Evolutionary conservation across 2,797 vertebrate genomes (phyloP), one percentile per base, ranked within the genome.

Genomic region (Fringilla coelebs): DNA sequence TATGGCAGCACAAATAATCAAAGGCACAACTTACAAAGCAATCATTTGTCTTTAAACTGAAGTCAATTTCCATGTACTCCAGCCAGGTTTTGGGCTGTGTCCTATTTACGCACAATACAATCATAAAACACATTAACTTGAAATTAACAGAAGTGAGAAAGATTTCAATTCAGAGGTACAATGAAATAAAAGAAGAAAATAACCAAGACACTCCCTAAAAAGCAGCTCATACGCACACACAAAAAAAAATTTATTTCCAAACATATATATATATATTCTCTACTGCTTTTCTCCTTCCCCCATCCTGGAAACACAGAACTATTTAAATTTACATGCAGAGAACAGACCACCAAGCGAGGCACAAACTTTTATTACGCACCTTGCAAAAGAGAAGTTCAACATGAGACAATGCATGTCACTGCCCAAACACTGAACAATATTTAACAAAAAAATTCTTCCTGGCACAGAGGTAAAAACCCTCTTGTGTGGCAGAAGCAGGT

Each of bases 41-140:
- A 36, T 40, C 1, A 57, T 61, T 63, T 84, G 29, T 48, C 70
- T 77, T 78, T 36, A 80, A 84, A 75, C 58, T 29, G 25, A 57
- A 90, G 45, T 38, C 61, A n/a, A 74, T 90, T 80, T 88, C 81
- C 70, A 88, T 11, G 26, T 12, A 61, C 20, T 78, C 17, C 70
- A 84, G 62, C 11, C 74, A 88, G 32, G 54, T 74, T 83, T 70
- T 29, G 61, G 11, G 19, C 48, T 77, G 60, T 29, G 21, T 38
- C 61, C 60, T 43, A 63, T 48, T 83, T 58, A 70, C 0, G 0
- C 38, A 88, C 57, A 40, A 63, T 2, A 40, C 20, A 67, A 55
- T 32, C 45, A 26, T 5, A 70, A 63, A 17, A 66, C 12, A 40
- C 7, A 43, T 48, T 58, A 66, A 71, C 20, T 51, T 77, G 46